Percentiles rank a stretch among this genome's conserved stretches.
Conservation (phyloP, 2,888 invertebrate genomes). For the Vesta saturnalis region DNA sequence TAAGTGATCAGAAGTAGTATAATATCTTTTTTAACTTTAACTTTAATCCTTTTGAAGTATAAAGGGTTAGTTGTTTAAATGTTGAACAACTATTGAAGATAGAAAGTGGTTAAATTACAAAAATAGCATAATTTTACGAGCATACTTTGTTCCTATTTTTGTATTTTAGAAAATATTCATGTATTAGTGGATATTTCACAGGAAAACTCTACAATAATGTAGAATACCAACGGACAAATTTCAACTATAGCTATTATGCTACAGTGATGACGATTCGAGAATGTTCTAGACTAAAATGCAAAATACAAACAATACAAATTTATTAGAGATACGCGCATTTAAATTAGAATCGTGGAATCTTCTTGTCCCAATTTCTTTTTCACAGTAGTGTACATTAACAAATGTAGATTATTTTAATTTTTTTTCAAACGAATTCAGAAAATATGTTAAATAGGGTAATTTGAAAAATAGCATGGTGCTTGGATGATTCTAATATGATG, state of each 20-base stretch:
- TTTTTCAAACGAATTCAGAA: not conserved
- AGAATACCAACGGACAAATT: not conserved
- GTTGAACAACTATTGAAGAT: not conserved
- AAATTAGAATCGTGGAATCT: not conserved
- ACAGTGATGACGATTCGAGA: not conserved
- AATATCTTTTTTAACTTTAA: not conserved
- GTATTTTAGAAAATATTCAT: not conserved
- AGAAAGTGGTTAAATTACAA: too few relatives aligned
- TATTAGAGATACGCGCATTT: not conserved
- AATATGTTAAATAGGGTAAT: not conserved
- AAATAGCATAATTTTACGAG: not conserved
- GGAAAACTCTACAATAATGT: not conserved
- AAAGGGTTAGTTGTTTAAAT: not conserved
- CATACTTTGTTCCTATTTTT: not conserved
- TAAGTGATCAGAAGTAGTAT: not conserved
- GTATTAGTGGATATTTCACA: not conserved
- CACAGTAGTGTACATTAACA: not conserved
- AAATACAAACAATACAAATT: too few relatives aligned
- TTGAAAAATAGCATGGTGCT: not conserved
- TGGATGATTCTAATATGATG: not conserved
- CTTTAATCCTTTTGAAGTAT: not conserved
- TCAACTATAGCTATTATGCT: not conserved
- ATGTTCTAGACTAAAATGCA: not conserved
- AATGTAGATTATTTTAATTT: not conserved
- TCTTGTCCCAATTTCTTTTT: not conserved